Base-by-base conservation (phyloP, 1,140 invertebrate species). In the Harpegnathos saltator region DNA sequence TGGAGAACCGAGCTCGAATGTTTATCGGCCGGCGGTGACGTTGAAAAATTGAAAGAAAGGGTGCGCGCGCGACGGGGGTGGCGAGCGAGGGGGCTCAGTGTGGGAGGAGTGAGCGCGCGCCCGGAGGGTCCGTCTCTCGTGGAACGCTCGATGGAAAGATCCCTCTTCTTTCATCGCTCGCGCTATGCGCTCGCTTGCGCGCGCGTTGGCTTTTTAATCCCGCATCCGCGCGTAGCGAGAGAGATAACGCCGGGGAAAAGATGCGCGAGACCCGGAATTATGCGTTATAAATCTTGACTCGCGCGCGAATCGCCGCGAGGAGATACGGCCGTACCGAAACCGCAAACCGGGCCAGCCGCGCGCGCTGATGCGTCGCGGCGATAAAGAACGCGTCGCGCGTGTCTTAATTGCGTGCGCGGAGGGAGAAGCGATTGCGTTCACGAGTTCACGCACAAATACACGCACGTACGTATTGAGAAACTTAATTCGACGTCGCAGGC, bases 1-100 rank as follows among this genome's bases (percentile, higher is more conserved):
- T 75, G 77, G 66, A 69, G 68, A 74, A 74, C 65, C 82, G 82
- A 29, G 44, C 33, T 44, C 66, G 86, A 88, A 88, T 88, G 87
- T 88, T 88, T 88, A 88, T 88, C 86, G 85, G 71, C 48, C 69
- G 69, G 22, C 48, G 50, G 56, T 87, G 83, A 88, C 87, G 85
- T 88, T 85, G 85, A 88, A 73, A 77, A 82, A 85, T 87, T 73
- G 85, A 54, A 72, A 82, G 78, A 77, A 75, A 68, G 58, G 58
- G 59, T 72, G 22, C n/a, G 38, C n/a, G 22, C n/a, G 38, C n/a
- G 38, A 84, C 19, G 56, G 50, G 68, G 19, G 33, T 33, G 29
- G 22, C 5, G 29, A 33, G n/a, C n/a, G 29, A 66, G 15, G 22
- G 22, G 22, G 15, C n/a, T 56, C 0, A 44, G 65, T 44, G 33